Evolutionary conservation across 2,113 vertebrate genomes (phyloP).

Genomic region (Eublepharis macularius): DNA sequence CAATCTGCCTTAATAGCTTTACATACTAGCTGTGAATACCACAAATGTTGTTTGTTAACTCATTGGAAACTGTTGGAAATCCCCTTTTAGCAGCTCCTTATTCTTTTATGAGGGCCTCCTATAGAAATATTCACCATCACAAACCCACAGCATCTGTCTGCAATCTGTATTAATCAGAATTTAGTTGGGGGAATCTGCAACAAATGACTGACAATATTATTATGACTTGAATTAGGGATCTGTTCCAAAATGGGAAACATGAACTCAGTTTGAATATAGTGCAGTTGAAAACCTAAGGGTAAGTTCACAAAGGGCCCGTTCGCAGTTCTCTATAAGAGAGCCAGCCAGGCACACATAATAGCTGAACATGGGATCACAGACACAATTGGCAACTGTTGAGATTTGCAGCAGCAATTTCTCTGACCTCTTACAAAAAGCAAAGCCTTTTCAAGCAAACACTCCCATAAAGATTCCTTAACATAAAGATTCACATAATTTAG

Average conservation of each 20-base stretch:
- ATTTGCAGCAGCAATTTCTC: not conserved
- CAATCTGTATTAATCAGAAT: conserved; percentile 18
- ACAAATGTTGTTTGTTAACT: conserved; percentile 42
- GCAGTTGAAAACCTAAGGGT: not conserved
- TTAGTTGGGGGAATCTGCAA: conserved; percentile 22
- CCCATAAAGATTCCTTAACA: conserved; percentile 13
- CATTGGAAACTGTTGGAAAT: conserved; percentile 33
- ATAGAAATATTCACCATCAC: conserved; percentile 32
- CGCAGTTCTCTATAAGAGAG: not conserved
- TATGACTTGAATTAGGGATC: not conserved
- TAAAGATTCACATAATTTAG: too few species aligned
- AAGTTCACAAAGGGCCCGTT: not conserved
- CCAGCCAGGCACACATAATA: not conserved
- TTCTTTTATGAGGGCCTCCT: conserved; percentile 31
- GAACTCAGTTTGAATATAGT: not conserved
- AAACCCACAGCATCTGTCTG: conserved; percentile 11
- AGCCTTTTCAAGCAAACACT: not conserved
- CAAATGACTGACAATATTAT: not conserved
- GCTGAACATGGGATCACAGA: not conserved
- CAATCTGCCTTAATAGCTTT: conserved; percentile 15
- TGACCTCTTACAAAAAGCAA: not conserved
- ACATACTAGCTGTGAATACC: not conserved
- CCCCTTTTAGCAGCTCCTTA: conserved; percentile 26
- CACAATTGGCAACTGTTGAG: not conserved
- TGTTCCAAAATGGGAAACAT: conserved; percentile 17